These are phyloP conservation scores for Aurelia aurita DNA, from an alignment of 30 jellyfish, hydroid and myxozoan species.

Conservation along the genomic window DNA sequence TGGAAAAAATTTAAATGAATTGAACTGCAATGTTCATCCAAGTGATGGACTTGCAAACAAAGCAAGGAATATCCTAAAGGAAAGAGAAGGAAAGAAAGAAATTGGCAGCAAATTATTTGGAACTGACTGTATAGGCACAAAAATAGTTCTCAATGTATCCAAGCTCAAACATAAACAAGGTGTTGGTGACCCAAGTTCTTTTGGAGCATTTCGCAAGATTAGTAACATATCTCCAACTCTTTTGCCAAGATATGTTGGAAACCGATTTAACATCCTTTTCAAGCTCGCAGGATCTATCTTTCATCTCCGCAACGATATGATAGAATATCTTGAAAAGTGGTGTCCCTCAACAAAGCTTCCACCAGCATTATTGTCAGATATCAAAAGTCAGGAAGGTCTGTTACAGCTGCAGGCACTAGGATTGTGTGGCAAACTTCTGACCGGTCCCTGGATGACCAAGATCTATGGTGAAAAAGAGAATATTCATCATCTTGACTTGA, in stretches of 20 bases:
- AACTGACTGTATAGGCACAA: slow-evolving; percentile 10
- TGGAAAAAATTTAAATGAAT: no score
- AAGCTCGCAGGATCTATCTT: no score
- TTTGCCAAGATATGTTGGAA: slow-evolving; percentile 1
- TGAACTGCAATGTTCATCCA: slow-evolving; percentile 30
- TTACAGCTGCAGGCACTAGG: slow-evolving; percentile 31
- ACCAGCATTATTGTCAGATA: background rate
- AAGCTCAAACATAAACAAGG: slow-evolving; percentile 29
- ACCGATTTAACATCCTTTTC: no score
- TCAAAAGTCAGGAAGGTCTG: background rate
- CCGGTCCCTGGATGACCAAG: slow-evolving; percentile 23
- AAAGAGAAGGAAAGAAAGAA: background rate
- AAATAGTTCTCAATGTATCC: slow-evolving; percentile 10
- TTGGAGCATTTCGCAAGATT: slow-evolving; percentile 15
- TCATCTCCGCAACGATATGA: no score
- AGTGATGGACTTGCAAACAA: slow-evolving; percentile 30
- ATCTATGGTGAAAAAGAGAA: slow-evolving; percentile 17
- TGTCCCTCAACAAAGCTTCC: background rate
- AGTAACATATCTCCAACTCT: slow-evolving; percentile 6
- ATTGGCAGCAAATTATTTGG: slow-evolving; percentile 29
- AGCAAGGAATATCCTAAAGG: background rate
- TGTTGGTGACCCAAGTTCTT: slow-evolving; percentile 38
- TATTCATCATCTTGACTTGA: slow-evolving; percentile 7
- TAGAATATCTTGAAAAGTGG: background rate
- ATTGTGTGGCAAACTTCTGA: slow-evolving; percentile 6